Evolutionary conservation across 2,888 invertebrate species (phyloP).

Genomic region (Cephus spinipes): DNA sequence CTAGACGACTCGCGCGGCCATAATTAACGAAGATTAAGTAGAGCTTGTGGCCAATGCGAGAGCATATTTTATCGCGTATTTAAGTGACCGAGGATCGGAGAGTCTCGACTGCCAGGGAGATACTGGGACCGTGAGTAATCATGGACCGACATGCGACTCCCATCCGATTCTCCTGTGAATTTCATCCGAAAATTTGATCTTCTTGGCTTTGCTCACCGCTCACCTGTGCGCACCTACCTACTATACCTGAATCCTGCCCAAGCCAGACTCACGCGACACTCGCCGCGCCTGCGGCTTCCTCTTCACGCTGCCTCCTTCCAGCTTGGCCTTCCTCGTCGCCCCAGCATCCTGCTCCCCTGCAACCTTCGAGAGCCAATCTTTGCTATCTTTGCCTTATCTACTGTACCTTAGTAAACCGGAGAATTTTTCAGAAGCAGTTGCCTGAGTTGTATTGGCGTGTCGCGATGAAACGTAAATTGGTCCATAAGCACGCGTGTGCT

Average conservation of each 20-base stretch:
- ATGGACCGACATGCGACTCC: slow-evolving; percentile 46
- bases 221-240: not conserved
- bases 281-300: not conserved
- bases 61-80: slow-evolving; percentile 48
- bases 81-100: slow-evolving; percentile 38
- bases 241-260: not conserved
- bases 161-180: slow-evolving; percentile 1
- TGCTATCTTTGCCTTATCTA: not conserved
- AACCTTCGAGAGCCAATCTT: not conserved
- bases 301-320: not conserved
- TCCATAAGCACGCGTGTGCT: not conserved
- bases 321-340: not conserved
- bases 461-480: slow-evolving; percentile 36
- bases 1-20: slow-evolving; percentile 42
- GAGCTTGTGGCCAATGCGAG: slow-evolving; percentile 30
- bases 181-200: slow-evolving; percentile 9
- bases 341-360: not conserved
- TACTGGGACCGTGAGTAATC: slow-evolving; percentile 45
- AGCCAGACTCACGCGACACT: no score
- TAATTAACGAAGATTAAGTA: slow-evolving; percentile 63
- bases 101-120: slow-evolving; percentile 13
- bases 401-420: not conserved
- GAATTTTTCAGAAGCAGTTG: not conserved
- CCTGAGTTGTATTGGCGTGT: slow-evolving; percentile 2
- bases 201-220: slow-evolving; percentile 8